Percentiles rank a stretch among this genome's conserved stretches.
Evolutionary conservation across 2,113 vertebrate species (phyloP).

Genomic region (Polypterus bichir): DNA sequence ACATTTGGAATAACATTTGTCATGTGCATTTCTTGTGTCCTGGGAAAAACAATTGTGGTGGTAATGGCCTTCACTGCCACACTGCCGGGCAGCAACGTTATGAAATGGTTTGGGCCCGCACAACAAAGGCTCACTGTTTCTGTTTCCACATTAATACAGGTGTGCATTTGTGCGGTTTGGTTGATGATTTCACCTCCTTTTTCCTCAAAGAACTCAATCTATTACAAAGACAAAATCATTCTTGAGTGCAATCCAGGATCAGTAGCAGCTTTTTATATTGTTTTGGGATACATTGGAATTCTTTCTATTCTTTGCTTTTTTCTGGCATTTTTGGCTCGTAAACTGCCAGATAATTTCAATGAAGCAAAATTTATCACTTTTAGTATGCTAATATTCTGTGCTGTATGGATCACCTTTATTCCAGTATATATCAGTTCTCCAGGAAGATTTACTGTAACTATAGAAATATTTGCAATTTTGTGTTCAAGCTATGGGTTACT

Average conservation of each 20-base stretch:
- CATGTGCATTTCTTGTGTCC: constrained; percentile 43
- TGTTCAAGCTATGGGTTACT: constrained; percentile 42
- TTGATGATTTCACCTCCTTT: constrained; percentile 35
- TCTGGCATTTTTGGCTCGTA: constrained; percentile 35
- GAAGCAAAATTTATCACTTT: constrained; percentile 42
- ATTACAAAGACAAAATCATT: constrained; percentile 35
- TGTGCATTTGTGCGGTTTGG: constrained; percentile 41
- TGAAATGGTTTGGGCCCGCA: constrained; percentile 43
- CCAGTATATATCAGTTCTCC: constrained; percentile 47
- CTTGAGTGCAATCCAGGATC: constrained; percentile 37
- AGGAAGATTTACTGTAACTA: constrained; percentile 45
- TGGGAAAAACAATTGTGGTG: constrained; percentile 46
- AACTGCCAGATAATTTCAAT: constrained; percentile 40
- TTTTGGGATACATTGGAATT: constrained; percentile 38
- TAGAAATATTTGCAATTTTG: constrained; percentile 49
- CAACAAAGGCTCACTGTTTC: constrained; percentile 41
- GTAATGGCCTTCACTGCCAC: constrained; percentile 42
- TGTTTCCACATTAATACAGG: constrained; percentile 33
- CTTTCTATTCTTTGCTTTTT: constrained; percentile 32
- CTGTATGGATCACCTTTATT: constrained; percentile 42
- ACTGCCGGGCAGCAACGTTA: constrained; percentile 36
- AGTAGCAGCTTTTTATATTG: constrained; percentile 29
- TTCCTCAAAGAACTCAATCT: constrained; percentile 29
- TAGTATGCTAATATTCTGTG: constrained; percentile 44
- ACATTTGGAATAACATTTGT: constrained; percentile 26